Conservation (phyloP, 2,113 vertebrate genomes). For the Mohoua ochrocephala region DNA sequence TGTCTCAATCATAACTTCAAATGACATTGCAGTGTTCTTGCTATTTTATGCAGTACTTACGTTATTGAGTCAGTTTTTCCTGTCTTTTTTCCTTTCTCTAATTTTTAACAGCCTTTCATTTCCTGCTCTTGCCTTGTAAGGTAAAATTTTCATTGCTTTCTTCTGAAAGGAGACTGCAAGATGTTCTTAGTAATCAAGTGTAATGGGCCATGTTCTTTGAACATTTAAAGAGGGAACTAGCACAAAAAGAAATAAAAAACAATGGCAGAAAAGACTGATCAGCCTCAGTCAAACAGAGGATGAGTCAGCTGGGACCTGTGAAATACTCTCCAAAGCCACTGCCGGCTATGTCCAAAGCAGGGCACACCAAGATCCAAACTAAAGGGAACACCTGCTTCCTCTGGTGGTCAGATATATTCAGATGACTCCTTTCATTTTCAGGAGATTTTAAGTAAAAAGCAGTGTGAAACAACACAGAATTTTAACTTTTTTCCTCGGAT, state of each 20-base stretch:
- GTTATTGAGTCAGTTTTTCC: background rate
- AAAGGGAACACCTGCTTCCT: background rate
- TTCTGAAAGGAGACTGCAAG: background rate
- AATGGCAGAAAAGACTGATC: background rate
- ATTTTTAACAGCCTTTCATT: slow-evolving; percentile 4
- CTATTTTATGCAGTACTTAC: background rate
- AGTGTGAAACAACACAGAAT: background rate
- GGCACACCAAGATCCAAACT: background rate
- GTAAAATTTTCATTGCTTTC: background rate
- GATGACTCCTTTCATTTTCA: background rate
- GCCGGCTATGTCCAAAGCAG: background rate
- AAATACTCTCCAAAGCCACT: background rate
- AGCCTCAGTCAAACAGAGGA: background rate
- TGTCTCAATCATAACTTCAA: background rate
- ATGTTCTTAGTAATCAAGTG: slow-evolving; percentile 8
- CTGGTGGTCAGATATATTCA: background rate
- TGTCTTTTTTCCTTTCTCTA: background rate
- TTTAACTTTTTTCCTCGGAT: background rate
- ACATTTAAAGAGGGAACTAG: background rate
- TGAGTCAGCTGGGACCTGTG: background rate
- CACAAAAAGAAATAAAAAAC: background rate
- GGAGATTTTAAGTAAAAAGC: background rate
- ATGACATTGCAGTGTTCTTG: background rate
- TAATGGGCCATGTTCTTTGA: background rate
- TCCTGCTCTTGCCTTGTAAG: background rate